phyloP scores from a whole-genome alignment of 2,888 invertebrate genomes.

The Metalampra italica region DNA sequence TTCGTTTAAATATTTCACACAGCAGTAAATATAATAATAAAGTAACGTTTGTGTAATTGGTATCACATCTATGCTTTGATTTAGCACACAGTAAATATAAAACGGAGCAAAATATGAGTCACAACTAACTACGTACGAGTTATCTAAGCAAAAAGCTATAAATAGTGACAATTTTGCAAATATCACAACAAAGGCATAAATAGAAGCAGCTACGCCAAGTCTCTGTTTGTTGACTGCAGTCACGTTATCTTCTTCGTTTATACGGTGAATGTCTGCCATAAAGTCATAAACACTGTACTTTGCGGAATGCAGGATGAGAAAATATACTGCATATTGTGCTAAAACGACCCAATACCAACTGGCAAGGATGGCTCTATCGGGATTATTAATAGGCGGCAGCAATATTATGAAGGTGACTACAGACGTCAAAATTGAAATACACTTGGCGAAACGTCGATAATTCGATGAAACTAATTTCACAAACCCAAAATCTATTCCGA shows the following conservation, averaged over 20 bases:
- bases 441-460: background rate
- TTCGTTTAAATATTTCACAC: background rate
- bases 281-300: background rate
- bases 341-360: background rate
- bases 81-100: background rate
- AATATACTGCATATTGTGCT: background rate
- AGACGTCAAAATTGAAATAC: background rate
- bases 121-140: background rate
- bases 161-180: background rate
- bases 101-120: background rate
- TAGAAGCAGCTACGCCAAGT: background rate
- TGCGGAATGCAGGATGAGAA: background rate
- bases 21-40: constrained; percentile 6
- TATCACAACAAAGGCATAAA: background rate
- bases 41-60: constrained; percentile 4
- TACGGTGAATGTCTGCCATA: background rate
- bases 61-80: background rate
- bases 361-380: background rate
- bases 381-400: background rate
- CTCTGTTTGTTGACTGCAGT: background rate
- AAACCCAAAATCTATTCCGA: background rate
- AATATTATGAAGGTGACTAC: background rate
- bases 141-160: background rate
- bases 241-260: background rate
- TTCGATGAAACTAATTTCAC: background rate